Evolutionary conservation across 1,140 invertebrate species (phyloP).

Genomic region (Papilio aristodemus): DNA sequence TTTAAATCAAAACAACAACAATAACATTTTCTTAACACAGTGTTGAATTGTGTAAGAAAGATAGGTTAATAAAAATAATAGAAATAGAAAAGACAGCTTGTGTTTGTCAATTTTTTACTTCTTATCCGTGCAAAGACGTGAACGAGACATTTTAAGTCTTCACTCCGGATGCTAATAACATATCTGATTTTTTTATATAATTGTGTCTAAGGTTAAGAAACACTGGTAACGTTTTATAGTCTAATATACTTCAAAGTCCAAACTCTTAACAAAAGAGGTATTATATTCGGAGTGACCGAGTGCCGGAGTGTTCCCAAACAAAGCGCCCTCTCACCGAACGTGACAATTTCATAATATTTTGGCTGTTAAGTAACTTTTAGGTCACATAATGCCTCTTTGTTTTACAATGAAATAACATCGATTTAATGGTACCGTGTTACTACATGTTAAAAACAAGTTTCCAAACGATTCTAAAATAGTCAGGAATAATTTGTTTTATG

Average conservation of each 20-base stretch:
- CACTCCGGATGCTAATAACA: too few species aligned
- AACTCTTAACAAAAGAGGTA: slow-evolving; percentile 56
- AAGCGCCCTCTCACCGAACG: slow-evolving; percentile 24
- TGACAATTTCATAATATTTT: slow-evolving; percentile 29
- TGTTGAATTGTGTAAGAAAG: too few species aligned
- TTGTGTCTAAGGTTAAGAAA: neutral
- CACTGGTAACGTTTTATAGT: neutral
- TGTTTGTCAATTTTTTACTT: too few species aligned
- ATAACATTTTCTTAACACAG: too few species aligned
- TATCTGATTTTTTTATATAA: too few species aligned
- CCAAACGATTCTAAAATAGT: neutral
- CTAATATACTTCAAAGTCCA: slow-evolving; percentile 48
- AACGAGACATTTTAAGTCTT: too few species aligned
- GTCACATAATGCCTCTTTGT: slow-evolving; percentile 23
- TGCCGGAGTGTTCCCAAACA: slow-evolving; percentile 38
- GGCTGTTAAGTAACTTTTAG: slow-evolving; percentile 22
- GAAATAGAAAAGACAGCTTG: too few species aligned
- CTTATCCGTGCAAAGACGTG: too few species aligned
- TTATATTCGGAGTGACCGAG: slow-evolving; percentile 60
- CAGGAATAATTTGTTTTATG: neutral
- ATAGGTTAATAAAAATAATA: too few species aligned
- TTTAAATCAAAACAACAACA: too few species aligned
- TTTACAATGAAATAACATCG: slow-evolving; percentile 29
- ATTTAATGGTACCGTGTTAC: slow-evolving; percentile 32
- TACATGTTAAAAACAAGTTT: slow-evolving; percentile 33